Base-by-base conservation (phyloP, 1,140 invertebrate species). In the Drosophila lacertosa region DNA sequence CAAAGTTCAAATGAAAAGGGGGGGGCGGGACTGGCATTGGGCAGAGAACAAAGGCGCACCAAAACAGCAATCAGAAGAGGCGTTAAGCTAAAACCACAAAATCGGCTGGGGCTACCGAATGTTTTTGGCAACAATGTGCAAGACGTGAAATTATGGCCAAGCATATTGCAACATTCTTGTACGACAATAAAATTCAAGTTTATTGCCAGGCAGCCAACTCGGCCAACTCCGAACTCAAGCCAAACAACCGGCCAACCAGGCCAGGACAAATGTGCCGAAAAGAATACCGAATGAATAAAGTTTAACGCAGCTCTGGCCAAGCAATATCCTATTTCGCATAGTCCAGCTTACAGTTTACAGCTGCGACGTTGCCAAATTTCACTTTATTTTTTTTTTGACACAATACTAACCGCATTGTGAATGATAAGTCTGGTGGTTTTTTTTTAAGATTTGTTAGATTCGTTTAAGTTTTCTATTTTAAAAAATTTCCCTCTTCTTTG, bases 141-240 rank as follows among this genome's bases (percentile, higher is more conserved):
- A 45, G 70, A 63, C 71, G 60, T 72, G 62, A 88, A 88, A 88
- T 78, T 88, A 88, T 82, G 71, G 71, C 77, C 74, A 78, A 88
- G 78, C 82, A 88, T 88, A 88, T 88, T 88, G 82, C 82, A 88
- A 88, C 82, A 88, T 88, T 88, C 82, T 88, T 88, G 82, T 88
- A 62, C 75, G 65, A 82, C 72, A 88, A 88, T 88, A 88, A 88
- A 88, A 88, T 72, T 78, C 67, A 81, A 88, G 82, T 84, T 86
- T 86, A 86, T 73, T 77, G 67, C 75, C 74, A 69, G 71, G 53
- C 47, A 70, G 66, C 59, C 63, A 63, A 53, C 20, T 29, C 51
- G 57, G 58, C 32, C 29, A 63, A 39, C 39, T 29, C 10, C 33
- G 63, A 78, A 59, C 67, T 65, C 54, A 51, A 50, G 47, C 53